phyloP scores from a whole-genome alignment of 2,797 vertebrate genomes.

The Enteromius paludinosus region DNA sequence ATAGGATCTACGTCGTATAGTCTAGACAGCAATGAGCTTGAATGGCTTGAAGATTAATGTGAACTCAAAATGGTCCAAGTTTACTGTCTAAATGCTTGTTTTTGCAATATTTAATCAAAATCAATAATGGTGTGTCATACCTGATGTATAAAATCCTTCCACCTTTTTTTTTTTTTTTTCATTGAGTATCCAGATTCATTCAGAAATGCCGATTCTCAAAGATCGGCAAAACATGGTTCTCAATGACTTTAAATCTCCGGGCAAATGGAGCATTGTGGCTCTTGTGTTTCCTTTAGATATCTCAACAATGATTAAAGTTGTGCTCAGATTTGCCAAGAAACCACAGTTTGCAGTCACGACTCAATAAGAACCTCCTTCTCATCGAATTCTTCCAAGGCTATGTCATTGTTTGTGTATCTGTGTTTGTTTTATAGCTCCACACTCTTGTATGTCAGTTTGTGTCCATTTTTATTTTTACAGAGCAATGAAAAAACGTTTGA shows the following conservation, averaged over 20 bases:
- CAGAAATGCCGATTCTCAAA: not conserved
- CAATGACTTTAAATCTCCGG: not conserved
- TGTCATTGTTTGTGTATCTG: not conserved
- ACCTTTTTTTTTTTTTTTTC: not conserved
- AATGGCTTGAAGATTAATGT: not conserved
- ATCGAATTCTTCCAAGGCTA: not conserved
- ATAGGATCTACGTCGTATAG: not conserved
- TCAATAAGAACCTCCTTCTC: no score
- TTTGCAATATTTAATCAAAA: not conserved
- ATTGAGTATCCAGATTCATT: not conserved
- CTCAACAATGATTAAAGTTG: not conserved
- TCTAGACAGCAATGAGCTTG: not conserved
- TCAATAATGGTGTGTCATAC: not conserved
- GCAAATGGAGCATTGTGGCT: not conserved
- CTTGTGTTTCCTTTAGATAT: not conserved
- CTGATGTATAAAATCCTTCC: not conserved
- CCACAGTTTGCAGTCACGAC: not conserved
- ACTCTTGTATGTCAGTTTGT: not conserved
- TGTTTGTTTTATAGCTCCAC: not conserved
- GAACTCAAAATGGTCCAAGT: not conserved
- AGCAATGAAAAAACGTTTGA: not conserved
- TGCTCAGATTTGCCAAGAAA: not conserved
- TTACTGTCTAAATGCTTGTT: not conserved
- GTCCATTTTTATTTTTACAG: not conserved
- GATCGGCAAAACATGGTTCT: not conserved